These are phyloP conservation scores for Cepaea nemoralis DNA, from an alignment of 1,140 invertebrate genomes.

Conservation along the genomic window DNA sequence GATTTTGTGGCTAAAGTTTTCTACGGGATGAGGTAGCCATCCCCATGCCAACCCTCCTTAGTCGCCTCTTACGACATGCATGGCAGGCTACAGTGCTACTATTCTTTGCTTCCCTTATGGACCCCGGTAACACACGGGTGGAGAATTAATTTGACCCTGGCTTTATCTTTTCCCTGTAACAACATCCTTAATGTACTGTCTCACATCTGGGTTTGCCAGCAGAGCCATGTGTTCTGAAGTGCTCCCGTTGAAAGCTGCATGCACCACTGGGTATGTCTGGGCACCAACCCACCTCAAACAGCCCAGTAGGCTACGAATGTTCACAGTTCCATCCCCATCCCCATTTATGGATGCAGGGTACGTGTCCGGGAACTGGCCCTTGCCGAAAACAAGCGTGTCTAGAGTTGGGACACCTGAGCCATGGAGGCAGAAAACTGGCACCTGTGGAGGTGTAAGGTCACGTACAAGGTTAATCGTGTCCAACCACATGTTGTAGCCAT, in stretches of 20 bases:
- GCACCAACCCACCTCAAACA: conserved; percentile 81
- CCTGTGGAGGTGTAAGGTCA: conserved; percentile 84
- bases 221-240: conserved; percentile 82
- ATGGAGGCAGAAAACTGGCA: conserved; percentile 91
- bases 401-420: conserved; percentile 85
- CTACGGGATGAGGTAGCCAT: too few species aligned
- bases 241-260: conserved; percentile 74
- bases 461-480: conserved; percentile 82
- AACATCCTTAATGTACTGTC: conserved; percentile 55
- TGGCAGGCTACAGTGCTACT: too few species aligned
- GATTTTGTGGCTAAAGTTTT: too few species aligned
- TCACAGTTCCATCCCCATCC: conserved; percentile 96
- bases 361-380: conserved; percentile 76
- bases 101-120: too few species aligned
- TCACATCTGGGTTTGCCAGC: conserved; percentile 52
- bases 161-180: conserved; percentile 26
- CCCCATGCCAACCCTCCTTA: too few species aligned
- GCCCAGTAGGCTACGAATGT: conserved; percentile 84
- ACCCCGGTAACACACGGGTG: too few species aligned
- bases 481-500: conserved; percentile 89
- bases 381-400: conserved; percentile 65
- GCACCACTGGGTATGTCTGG: conserved; percentile 78
- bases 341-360: conserved; percentile 84
- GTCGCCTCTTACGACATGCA: too few species aligned
- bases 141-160: too few species aligned